A percentile compares a stretch with the other conserved stretches of the same genome.
phyloP scores from a whole-genome alignment of 2,888 invertebrate species.

The Sphaerophoria taeniata region DNA sequence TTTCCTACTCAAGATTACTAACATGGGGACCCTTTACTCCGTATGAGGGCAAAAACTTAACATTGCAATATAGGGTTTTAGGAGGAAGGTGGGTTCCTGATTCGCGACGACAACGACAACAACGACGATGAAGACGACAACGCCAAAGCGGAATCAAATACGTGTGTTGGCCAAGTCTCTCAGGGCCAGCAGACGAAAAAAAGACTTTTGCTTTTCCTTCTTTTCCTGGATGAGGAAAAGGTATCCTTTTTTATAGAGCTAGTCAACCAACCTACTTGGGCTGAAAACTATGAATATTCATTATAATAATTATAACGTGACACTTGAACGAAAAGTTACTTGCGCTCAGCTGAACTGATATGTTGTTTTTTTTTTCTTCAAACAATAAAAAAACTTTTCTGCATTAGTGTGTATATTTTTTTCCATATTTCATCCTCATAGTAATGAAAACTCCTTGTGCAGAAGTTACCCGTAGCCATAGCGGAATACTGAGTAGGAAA shows the following conservation, averaged over 20 bases:
- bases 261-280: conserved; percentile 20
- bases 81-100: conserved; percentile 6
- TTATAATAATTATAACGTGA: conserved; percentile 73
- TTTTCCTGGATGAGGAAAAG: conserved; percentile 39
- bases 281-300: conserved; percentile 69
- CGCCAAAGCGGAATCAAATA: conserved; percentile 9
- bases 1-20: conserved; percentile 68
- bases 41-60: conserved; percentile 71
- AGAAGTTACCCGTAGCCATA: conserved; percentile 48
- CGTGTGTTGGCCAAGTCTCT: conserved; percentile 56
- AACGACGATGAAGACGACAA: conserved; percentile 14
- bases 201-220: conserved; percentile 46
- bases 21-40: conserved; percentile 54
- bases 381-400: background rate
- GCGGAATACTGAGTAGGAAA: conserved; percentile 53
- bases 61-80: conserved; percentile 55
- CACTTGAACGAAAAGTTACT: conserved; percentile 67
- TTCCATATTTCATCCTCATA: background rate
- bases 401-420: background rate
- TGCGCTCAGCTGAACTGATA: conserved; percentile 48
- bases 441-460: conserved; percentile 46
- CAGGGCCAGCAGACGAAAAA: conserved; percentile 68
- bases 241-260: background rate
- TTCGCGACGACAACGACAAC: conserved; percentile 1
- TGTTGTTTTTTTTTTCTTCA: background rate